phyloP scores from a whole-genome alignment of 2,888 invertebrate genomes.

The Malthinus seriepunctatus region DNA sequence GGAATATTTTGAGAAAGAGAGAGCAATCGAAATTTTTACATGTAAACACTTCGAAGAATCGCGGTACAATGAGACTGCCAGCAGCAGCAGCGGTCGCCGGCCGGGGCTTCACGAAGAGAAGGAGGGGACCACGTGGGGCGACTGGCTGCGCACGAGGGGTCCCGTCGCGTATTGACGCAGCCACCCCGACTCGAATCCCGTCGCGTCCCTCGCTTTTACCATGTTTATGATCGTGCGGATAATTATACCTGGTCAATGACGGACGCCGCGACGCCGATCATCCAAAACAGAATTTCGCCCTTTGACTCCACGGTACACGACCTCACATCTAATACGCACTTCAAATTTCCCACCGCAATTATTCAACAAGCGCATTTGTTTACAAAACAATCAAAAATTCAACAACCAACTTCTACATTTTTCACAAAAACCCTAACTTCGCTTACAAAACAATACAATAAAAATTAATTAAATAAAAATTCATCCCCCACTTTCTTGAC shows the following conservation, averaged over 20 bases:
- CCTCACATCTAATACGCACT: constrained; percentile 25
- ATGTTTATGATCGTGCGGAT: constrained; percentile 40
- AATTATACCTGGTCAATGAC: constrained; percentile 46
- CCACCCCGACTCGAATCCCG: constrained; percentile 30
- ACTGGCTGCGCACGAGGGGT: constrained; percentile 42
- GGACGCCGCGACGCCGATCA: constrained; percentile 37
- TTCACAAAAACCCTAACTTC: too few relatives aligned
- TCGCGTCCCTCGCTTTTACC: constrained; percentile 33
- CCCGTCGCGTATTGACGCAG: constrained; percentile 42
- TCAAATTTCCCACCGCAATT: constrained; percentile 13
- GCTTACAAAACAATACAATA: too few relatives aligned
- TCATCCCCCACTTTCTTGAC: too few relatives aligned
- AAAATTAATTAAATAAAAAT: too few relatives aligned
- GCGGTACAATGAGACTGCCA: constrained; percentile 43
- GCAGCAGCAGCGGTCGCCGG: constrained; percentile 40
- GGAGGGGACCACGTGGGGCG: constrained; percentile 45
- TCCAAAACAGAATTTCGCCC: constrained; percentile 26
- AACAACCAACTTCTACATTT: too few relatives aligned
- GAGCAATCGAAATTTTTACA: constrained; percentile 24
- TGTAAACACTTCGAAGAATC: constrained; percentile 35
- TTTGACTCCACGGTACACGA: constrained; percentile 34
- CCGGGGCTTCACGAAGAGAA: constrained; percentile 37
- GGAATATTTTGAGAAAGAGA: background rate
- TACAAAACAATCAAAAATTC: constrained; percentile 1
- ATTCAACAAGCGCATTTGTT: constrained; percentile 7